These are phyloP conservation scores for Labeo calbasu DNA, from an alignment of 2,797 vertebrate genomes.

Conservation along the genomic window DNA sequence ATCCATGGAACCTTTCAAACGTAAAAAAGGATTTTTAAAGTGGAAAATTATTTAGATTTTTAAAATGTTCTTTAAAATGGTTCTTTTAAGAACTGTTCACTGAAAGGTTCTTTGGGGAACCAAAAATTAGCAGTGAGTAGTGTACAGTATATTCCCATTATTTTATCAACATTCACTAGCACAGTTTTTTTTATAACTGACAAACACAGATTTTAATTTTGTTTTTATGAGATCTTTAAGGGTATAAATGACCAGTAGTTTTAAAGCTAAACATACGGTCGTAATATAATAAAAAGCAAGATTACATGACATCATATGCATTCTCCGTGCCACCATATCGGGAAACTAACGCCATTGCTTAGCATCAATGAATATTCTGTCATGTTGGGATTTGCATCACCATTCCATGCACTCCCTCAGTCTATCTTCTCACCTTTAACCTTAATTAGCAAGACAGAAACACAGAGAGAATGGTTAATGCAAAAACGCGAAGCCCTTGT, in stretches of 20 bases:
- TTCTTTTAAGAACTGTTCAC: no score
- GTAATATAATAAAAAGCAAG: neutral
- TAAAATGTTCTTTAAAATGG: no score
- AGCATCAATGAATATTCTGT: conserved; percentile 45
- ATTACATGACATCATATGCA: neutral
- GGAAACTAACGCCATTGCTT: neutral
- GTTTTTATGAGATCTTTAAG: neutral
- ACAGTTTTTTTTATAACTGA: neutral
- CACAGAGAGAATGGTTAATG: conserved; percentile 54
- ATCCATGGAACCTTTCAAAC: no score
- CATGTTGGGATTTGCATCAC: conserved; percentile 28
- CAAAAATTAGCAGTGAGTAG: neutral
- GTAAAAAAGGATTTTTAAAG: no score
- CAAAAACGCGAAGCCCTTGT: conserved; percentile 55
- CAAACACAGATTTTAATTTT: neutral
- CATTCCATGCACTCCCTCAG: conserved; percentile 41
- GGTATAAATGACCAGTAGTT: neutral
- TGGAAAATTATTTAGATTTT: no score
- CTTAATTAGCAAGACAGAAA: conserved; percentile 66
- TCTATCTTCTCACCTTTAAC: conserved; percentile 64
- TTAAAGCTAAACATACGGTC: neutral
- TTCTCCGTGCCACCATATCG: neutral
- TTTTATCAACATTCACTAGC: neutral
- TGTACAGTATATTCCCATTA: neutral
- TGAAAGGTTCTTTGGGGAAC: no score